A percentile compares a stretch with the other conserved stretches of the same genome.
Conservation (phyloP, 1,140 invertebrate species). For the Physella acuta region DNA sequence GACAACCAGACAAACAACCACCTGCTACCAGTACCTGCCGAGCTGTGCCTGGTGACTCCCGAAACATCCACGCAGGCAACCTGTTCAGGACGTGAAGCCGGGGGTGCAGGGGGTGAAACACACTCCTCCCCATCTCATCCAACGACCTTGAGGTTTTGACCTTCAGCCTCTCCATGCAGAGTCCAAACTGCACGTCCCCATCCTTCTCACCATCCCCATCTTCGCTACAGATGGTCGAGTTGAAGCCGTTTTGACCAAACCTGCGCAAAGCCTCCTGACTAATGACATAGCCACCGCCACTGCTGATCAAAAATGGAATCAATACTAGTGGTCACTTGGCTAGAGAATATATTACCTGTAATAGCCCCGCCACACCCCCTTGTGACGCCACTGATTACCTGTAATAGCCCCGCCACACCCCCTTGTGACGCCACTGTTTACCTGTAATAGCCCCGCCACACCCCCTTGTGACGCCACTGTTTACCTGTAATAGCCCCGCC, state of each 20-base stretch:
- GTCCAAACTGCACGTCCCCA: slow-evolving; percentile 93
- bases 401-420: too few relatives aligned
- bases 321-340: too few relatives aligned
- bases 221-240: slow-evolving; percentile 64
- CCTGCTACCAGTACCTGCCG: too few relatives aligned
- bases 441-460: too few relatives aligned
- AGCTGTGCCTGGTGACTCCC: too few relatives aligned
- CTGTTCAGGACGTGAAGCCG: slow-evolving; percentile 56
- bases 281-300: slow-evolving; percentile 76
- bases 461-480: too few relatives aligned
- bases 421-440: too few relatives aligned
- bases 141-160: slow-evolving; percentile 84
- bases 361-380: too few relatives aligned
- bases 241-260: slow-evolving; percentile 57
- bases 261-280: slow-evolving; percentile 62
- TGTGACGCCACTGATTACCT: too few relatives aligned
- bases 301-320: slow-evolving; percentile 32
- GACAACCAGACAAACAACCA: too few relatives aligned
- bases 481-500: too few relatives aligned
- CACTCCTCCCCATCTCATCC: slow-evolving; percentile 77
- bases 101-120: slow-evolving; percentile 83
- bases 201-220: slow-evolving; percentile 78
- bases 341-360: too few relatives aligned
- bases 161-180: slow-evolving; percentile 82
- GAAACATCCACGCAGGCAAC: slow-evolving; percentile 42